These are phyloP conservation scores for Siphamia tubifer DNA, from an alignment of 2,113 vertebrate species.

Conservation along the genomic window DNA sequence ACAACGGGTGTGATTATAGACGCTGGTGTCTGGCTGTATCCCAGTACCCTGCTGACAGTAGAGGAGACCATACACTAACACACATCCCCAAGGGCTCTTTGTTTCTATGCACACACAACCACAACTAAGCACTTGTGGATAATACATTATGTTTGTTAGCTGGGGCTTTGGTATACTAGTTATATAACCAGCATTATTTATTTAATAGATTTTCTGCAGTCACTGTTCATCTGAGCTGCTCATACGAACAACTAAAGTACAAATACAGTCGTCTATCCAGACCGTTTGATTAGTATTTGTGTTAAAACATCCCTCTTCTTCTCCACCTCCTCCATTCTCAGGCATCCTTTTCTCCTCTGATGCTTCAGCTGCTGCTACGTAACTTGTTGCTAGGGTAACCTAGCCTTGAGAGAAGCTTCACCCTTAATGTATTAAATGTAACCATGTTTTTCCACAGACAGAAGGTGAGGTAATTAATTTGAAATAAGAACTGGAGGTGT, in stretches of 20 bases:
- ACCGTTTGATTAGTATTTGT: neutral
- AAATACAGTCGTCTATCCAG: neutral
- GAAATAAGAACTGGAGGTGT: neutral
- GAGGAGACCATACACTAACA: conserved; percentile 5
- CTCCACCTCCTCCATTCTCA: conserved; percentile 24
- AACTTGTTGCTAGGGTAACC: conserved; percentile 71
- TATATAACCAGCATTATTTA: conserved; percentile 23
- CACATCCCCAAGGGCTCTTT: conserved; percentile 19
- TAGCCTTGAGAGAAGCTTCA: conserved; percentile 30
- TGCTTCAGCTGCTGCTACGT: conserved; percentile 40
- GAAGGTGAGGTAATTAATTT: neutral
- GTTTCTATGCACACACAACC: conserved; percentile 24
- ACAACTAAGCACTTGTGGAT: neutral
- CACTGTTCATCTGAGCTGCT: neutral
- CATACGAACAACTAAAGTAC: neutral
- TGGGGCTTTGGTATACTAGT: neutral
- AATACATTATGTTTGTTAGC: neutral
- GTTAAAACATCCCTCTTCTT: neutral
- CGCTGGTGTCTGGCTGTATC: conserved; percentile 12
- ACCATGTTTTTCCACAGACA: neutral
- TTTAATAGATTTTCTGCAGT: neutral
- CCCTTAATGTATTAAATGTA: conserved; percentile 12
- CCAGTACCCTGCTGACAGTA: conserved; percentile 37
- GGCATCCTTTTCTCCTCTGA: conserved; percentile 31
- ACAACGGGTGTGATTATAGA: neutral